phyloP scores from a whole-genome alignment of 1,140 invertebrate genomes.

The Agrypnia vestita region DNA sequence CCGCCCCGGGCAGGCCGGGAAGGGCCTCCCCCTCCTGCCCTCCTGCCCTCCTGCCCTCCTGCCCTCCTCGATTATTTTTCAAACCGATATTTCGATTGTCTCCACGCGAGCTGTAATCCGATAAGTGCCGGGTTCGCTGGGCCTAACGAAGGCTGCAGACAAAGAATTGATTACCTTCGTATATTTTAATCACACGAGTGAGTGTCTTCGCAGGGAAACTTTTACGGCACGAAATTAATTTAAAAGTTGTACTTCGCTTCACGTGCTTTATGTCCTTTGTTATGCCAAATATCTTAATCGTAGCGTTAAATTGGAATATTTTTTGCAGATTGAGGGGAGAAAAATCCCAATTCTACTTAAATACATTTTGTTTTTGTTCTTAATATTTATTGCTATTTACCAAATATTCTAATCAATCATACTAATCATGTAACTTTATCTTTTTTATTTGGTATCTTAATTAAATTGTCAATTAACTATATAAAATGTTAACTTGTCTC shows the following conservation, averaged over 20 bases:
- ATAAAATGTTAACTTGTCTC: no score
- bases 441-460: no score
- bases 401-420: no score
- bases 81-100: conserved; percentile 49
- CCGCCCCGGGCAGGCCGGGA: conserved; percentile 61
- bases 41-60: not conserved
- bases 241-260: conserved; percentile 39
- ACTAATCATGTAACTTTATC: no score
- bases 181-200: conserved; percentile 43
- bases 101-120: conserved; percentile 5
- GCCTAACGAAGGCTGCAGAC: conserved; percentile 39
- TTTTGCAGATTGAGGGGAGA: conserved; percentile 13
- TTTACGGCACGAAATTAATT: conserved; percentile 37
- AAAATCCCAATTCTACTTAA: conserved; percentile 9
- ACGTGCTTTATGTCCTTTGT: conserved; percentile 34
- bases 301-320: conserved; percentile 32
- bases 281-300: conserved; percentile 42
- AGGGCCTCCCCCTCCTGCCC: conserved; percentile 4
- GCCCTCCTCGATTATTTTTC: conserved; percentile 52
- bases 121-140: not conserved
- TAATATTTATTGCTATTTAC: not conserved
- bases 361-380: not conserved
- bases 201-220: conserved; percentile 42
- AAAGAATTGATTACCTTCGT: conserved; percentile 38
- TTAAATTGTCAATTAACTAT: no score